phyloP scores from a whole-genome alignment of 2,797 vertebrate genomes.

The Gambelia wislizenii region DNA sequence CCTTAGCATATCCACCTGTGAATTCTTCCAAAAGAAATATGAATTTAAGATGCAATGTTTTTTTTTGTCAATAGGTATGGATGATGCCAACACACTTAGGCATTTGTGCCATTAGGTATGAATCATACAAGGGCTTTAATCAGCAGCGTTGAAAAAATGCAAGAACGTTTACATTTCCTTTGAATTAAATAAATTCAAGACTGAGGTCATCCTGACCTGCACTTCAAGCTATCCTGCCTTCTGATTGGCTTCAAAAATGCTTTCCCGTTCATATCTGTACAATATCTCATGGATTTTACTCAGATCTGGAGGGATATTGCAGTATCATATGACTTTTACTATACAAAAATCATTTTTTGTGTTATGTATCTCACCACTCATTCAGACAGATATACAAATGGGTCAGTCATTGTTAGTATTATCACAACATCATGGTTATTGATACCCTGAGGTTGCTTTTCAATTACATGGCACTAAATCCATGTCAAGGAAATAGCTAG shows the following conservation, averaged over 20 bases:
- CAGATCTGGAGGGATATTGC: no score
- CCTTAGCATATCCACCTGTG: background rate
- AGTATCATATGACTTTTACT: background rate
- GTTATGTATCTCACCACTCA: background rate
- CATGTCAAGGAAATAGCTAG: background rate
- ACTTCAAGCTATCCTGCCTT: background rate
- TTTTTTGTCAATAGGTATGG: fast-evolving
- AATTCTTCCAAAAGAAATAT: background rate
- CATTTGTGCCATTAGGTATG: background rate
- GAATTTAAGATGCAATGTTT: conserved; percentile 20
- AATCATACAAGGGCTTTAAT: background rate
- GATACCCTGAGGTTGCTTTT: background rate
- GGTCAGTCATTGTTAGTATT: background rate
- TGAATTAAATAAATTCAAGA: background rate
- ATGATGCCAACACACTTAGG: background rate
- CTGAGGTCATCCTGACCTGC: background rate
- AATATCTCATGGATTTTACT: background rate
- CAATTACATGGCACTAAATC: background rate
- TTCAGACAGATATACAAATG: no score
- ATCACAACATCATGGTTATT: background rate
- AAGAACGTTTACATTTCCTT: background rate
- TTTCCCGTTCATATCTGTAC: background rate
- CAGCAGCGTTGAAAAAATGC: background rate
- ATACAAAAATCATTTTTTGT: background rate
- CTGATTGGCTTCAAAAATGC: background rate